Conservation (phyloP, 2,113 vertebrate genomes). For the Chlorodrepanis virens region DNA sequence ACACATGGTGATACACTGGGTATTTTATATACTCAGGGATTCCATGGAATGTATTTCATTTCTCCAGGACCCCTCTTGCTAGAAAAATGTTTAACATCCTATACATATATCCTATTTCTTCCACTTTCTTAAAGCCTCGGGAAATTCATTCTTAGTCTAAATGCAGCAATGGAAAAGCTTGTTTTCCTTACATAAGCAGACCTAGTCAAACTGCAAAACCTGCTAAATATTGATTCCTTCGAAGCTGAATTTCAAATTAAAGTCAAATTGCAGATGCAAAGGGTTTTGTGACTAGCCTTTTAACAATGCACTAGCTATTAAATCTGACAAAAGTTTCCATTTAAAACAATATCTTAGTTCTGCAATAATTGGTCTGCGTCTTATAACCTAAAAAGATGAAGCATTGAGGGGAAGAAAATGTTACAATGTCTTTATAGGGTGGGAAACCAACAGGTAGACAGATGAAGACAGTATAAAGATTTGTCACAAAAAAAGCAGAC, state of each 20-base stretch:
- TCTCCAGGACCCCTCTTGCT: not conserved
- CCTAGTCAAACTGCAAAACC: not conserved
- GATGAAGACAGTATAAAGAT: not conserved
- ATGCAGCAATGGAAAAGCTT: not conserved
- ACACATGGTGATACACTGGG: not conserved
- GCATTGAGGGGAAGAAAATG: not conserved
- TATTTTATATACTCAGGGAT: not conserved
- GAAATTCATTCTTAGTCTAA: not conserved
- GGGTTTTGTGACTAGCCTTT: not conserved
- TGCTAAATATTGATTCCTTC: not conserved
- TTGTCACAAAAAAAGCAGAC: not conserved
- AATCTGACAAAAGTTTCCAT: not conserved
- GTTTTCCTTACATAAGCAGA: not conserved
- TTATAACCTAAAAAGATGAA: not conserved
- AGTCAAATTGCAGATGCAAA: not conserved
- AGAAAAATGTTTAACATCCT: not conserved
- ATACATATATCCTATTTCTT: not conserved
- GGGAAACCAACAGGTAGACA: not conserved
- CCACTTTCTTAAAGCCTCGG: not conserved
- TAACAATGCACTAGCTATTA: not conserved
- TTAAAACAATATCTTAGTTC: not conserved
- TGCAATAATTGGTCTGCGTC: not conserved
- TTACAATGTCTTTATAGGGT: not conserved
- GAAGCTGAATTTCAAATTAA: not conserved
- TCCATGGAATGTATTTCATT: not conserved